Evolutionary conservation across 35 echinoderm and acorn worm genomes (phyloP).

Genomic region (Apostichopus japonicus): DNA sequence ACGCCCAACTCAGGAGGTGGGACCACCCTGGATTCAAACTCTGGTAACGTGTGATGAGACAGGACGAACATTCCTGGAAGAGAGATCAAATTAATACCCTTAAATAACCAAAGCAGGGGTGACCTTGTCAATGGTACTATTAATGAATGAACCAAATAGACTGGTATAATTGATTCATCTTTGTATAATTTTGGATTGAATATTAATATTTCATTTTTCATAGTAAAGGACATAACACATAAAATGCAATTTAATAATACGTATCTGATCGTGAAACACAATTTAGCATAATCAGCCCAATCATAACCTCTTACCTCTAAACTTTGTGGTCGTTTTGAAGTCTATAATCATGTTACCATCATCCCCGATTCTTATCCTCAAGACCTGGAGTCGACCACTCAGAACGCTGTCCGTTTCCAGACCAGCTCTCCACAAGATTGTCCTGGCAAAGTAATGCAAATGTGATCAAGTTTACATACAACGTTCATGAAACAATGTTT

Average conservation of each 20-base stretch:
- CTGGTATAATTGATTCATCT: too few relatives aligned
- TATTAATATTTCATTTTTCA: not conserved
- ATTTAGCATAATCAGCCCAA: too few relatives aligned
- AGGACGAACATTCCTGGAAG: slow-evolving; percentile 89
- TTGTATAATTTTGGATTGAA: too few relatives aligned
- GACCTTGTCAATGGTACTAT: not conserved
- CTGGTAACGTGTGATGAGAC: slow-evolving; percentile 88
- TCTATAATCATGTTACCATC: slow-evolving; percentile 94
- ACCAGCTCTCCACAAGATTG: slow-evolving; percentile 94
- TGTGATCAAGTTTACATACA: not conserved
- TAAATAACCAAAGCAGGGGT: not conserved
- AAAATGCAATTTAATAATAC: not conserved
- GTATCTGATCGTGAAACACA: too few relatives aligned
- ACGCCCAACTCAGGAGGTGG: slow-evolving; percentile 88
- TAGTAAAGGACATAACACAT: not conserved
- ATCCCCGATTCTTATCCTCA: slow-evolving; percentile 84
- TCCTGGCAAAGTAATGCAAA: slow-evolving; percentile 47
- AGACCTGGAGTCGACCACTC: slow-evolving; percentile 88
- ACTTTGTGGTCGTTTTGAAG: slow-evolving; percentile 96
- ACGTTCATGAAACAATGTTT: too few relatives aligned
- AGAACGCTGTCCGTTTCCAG: slow-evolving; percentile 94
- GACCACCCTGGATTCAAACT: slow-evolving; percentile 84
- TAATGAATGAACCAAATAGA: too few relatives aligned
- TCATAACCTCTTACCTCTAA: slow-evolving; percentile 73
- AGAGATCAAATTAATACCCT: not conserved